Base-by-base conservation (phyloP, 2,113 vertebrate species). In the Bubo blakistoni region DNA sequence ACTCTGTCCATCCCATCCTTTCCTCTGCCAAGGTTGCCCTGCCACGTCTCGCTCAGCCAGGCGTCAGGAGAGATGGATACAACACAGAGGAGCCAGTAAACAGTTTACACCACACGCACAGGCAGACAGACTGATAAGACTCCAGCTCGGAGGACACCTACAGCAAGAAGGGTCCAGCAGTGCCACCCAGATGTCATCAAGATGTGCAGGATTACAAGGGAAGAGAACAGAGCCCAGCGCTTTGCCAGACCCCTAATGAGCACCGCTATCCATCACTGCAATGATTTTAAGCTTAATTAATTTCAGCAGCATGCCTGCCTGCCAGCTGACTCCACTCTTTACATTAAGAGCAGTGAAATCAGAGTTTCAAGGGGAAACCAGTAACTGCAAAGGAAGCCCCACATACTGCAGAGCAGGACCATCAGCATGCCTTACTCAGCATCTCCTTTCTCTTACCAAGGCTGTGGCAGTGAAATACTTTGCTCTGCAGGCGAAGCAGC, bases 361-460 rank as follows among this genome's bases (percentile, higher is more conserved):
- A 1, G 77, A 61, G 38, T 66, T 88, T 81, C 79, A 67, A 78
- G 57, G 63, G 72, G 55, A 81, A 54, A 6, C 0, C 32, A 38
- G 44, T 7, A 61, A 9, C 3, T 0, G 22, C 1, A 2, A 65
- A 81, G 62, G 42, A 82, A 86, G 84, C 44, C 70, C 34, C 42
- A 30, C 19, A 5, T 1, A 24, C 25, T 1, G 2, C 62, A 59
- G 49, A 36, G 71, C 0, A 2, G 51, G 32, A 34, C 5, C 9
- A 4, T 13, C 9, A 22, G 7, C 2, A 1, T 14, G 30, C 2
- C 0, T 40, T 82, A 42, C 26, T 32, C 77, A 63, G 16, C 9
- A 59, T 5, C 26, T 77, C 32, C 72, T 44, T 69, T 38, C 74
- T 74, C 47, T 30, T 25, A 3, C 17, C 46, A 16, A 17, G 27